A percentile compares a stretch with the other conserved stretches of the same genome.
Evolutionary conservation across 2,113 vertebrate genomes (phyloP).

Genomic region (Brachypteracias leptosomus): DNA sequence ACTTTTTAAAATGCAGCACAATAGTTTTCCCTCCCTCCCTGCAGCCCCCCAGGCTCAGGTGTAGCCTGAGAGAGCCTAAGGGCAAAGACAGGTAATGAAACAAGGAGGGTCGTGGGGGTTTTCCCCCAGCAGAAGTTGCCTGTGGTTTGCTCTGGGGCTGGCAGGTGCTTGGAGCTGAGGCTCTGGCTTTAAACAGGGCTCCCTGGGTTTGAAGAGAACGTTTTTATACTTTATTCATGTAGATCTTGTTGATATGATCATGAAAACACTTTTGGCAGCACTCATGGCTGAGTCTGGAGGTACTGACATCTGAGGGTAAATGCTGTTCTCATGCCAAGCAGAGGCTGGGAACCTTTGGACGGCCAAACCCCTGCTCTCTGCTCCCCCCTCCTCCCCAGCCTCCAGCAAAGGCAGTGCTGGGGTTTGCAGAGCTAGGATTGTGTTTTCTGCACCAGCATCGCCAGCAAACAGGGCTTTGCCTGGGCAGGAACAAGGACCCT

Average conservation of each 20-base stretch:
- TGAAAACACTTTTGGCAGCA: not conserved
- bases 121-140: not conserved
- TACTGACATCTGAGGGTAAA: not conserved
- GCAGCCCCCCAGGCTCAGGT: not conserved
- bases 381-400: not conserved
- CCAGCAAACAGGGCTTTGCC: not conserved
- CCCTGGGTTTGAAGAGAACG: not conserved
- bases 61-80: not conserved
- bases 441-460: not conserved
- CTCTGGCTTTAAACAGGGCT: not conserved
- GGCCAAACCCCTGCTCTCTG: not conserved
- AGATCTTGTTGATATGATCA: conserved; percentile 11
- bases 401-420: not conserved
- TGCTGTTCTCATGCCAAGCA: not conserved
- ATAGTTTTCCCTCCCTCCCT: not conserved
- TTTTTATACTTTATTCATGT: not conserved
- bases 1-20: not conserved
- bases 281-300: not conserved
- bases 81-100: not conserved
- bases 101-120: not conserved
- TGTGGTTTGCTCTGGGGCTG: conserved; percentile 23
- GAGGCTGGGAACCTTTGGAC: not conserved
- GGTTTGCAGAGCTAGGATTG: not conserved
- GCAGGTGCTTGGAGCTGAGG: not conserved
- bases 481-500: too few species aligned